Evolutionary conservation across 2,888 invertebrate species (phyloP), one percentile per base, ranked within the genome.

Genomic region (Acanthoscelides obtectus): DNA sequence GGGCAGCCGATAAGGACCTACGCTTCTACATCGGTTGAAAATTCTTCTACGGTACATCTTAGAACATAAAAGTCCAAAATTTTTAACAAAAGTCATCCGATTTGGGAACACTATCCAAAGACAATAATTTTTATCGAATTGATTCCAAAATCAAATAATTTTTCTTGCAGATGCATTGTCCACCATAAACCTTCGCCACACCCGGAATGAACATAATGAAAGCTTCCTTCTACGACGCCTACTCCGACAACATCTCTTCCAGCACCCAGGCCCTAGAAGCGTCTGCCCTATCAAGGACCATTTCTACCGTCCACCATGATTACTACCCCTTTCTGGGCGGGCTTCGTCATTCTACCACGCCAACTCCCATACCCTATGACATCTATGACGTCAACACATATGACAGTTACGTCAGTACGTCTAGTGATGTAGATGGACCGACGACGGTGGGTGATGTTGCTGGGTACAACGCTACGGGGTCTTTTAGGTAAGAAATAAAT

Each of bases 381-480:
- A 78, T 79, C 20, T 83, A 82, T 77, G 83, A 83, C 72, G 79
- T 78, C 68, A 82, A 79, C 77, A 82, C 83, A 12, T 83, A 81
- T 77, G 84, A 84, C 71, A 81, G 81, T 72, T 83, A 82, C 72
- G 76, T 80, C 21, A 83, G 83, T 8, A 76, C 81, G 0, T 20
- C 22, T 21, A 81, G 79, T 75, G 80, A 81, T 75, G 73, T 81
- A 64, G 77, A 79, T 70, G 80, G 80, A 70, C 73, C 80, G 72
- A 78, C 79, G 70, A 81, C 81, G 72, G 81, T 83, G 75, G 79
- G 77, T 22, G 77, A 77, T 21, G 76, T 79, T n/a, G 82, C 80
- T 69, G 77, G 78, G 73, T 78, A 75, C 17, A 12, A 17, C 45
- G 1, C 45, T 17, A 45, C 45, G 17, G 45, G 45, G 1, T 12